Percentiles rank a stretch among this genome's conserved stretches.
These are phyloP conservation scores for Drosophila kanekoi DNA, from an alignment of 2,888 invertebrate species.

Conservation along the genomic window DNA sequence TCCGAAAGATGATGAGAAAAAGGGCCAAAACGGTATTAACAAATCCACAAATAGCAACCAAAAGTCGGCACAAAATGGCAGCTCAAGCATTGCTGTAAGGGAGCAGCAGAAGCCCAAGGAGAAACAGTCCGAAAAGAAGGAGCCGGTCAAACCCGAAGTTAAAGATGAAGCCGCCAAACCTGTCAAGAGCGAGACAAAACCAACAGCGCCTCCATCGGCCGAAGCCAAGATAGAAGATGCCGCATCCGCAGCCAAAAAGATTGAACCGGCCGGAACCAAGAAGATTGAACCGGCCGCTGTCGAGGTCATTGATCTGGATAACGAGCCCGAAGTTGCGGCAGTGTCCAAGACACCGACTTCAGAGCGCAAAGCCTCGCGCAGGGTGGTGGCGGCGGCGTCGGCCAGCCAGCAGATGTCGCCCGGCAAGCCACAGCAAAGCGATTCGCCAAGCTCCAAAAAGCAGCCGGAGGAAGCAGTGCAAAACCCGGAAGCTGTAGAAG, in stretches of 20 bases:
- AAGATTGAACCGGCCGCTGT: constrained; percentile 14
- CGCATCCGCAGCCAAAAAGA: constrained; percentile 20
- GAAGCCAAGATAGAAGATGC: constrained; percentile 13
- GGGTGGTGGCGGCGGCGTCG: constrained; percentile 9
- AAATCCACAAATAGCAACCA: constrained; percentile 61
- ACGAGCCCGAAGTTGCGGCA: background rate
- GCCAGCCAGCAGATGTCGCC: constrained; percentile 56
- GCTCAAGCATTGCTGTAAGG: constrained; percentile 36
- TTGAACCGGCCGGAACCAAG: constrained; percentile 21
- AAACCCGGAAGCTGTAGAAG: constrained; percentile 48
- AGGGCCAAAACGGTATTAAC: constrained; percentile 72
- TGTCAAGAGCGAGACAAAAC: constrained; percentile 36
- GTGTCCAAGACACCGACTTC: constrained; percentile 47
- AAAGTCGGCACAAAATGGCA: constrained; percentile 60
- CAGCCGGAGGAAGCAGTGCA: constrained; percentile 3
- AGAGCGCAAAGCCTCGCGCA: constrained; percentile 68
- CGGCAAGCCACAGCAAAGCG: constrained; percentile 24
- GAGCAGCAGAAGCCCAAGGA: constrained; percentile 53
- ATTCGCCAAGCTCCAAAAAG: constrained; percentile 14
- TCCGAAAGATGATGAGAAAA: constrained; percentile 70
- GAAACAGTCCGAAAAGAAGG: constrained; percentile 38
- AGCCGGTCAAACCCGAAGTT: constrained; percentile 11
- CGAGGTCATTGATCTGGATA: constrained; percentile 12
- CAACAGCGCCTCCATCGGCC: constrained; percentile 28
- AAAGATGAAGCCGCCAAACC: constrained; percentile 22